Conservation (phyloP, 2,113 vertebrate genomes). For the Motacilla alba region DNA sequence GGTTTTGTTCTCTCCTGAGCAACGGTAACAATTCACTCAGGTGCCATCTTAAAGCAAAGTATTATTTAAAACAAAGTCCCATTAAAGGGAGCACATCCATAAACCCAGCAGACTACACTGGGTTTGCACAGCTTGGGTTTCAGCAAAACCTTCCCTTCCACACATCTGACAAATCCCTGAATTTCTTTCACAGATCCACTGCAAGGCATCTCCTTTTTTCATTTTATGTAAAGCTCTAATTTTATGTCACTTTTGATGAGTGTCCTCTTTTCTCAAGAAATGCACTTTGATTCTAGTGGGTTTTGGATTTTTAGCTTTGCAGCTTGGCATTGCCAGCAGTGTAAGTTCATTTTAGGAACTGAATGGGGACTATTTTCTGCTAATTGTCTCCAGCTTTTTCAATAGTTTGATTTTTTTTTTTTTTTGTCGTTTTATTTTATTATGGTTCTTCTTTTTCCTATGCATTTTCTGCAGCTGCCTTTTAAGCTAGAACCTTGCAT, state of each 20-base stretch:
- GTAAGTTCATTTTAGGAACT: not conserved
- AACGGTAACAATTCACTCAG: not conserved
- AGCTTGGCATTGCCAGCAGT: not conserved
- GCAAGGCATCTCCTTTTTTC: not conserved
- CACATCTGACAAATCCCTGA: not conserved
- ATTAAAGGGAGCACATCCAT: not conserved
- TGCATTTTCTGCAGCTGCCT: not conserved
- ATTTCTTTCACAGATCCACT: not conserved
- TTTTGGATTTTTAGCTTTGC: not conserved
- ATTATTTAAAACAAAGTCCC: not conserved
- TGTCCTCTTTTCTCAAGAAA: not conserved
- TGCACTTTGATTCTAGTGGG: not conserved
- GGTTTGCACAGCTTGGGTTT: not conserved
- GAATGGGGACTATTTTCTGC: not conserved
- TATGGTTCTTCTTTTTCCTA: not conserved
- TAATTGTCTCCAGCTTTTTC: not conserved
- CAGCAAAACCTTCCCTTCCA: not conserved
- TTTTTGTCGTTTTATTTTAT: not conserved
- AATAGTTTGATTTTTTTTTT: accelerated
- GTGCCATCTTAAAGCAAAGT: not conserved
- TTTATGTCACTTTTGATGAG: not conserved
- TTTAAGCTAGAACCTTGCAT: not conserved
- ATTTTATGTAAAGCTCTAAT: not conserved
- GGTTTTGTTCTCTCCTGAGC: not conserved
- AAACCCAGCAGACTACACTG: not conserved